Evolutionary conservation across 1,140 invertebrate species (phyloP).

Genomic region (Thrips palmi): DNA sequence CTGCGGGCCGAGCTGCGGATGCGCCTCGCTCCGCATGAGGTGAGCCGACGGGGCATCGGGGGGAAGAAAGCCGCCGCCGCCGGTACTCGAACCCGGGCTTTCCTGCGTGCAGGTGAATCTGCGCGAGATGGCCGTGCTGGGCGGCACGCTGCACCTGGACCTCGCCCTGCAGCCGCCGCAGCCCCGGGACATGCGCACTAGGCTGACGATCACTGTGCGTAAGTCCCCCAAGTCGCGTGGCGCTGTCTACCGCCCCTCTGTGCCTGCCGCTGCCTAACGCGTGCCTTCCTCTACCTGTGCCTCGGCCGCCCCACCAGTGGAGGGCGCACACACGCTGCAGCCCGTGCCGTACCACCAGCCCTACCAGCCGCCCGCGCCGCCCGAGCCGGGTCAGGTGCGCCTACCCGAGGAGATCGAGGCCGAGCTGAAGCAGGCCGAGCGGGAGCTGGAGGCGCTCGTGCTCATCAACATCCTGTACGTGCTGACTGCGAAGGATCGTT

Average conservation of each 20-base stretch:
- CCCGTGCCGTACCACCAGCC: conserved; percentile 44
- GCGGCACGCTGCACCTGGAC: conserved; percentile 42
- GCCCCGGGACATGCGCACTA: conserved; percentile 27
- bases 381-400: conserved; percentile 39
- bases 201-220: conserved; percentile 27
- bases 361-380: conserved; percentile 45
- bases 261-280: not conserved
- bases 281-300: too few relatives aligned
- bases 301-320: too few relatives aligned
- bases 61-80: conserved; percentile 20
- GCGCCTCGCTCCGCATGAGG: too few relatives aligned
- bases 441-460: conserved; percentile 49
- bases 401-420: conserved; percentile 63
- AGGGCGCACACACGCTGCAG: conserved; percentile 40
- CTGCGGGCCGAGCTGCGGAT: too few relatives aligned
- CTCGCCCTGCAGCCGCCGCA: conserved; percentile 45
- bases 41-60: conserved; percentile 21
- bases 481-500: too few relatives aligned
- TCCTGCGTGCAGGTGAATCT: too few relatives aligned
- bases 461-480: conserved; percentile 48
- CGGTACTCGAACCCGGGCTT: too few relatives aligned
- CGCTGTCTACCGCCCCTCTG: not conserved
- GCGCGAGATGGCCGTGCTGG: conserved; percentile 38
- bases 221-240: conserved; percentile 15
- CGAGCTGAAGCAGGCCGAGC: conserved; percentile 52